A percentile compares a stretch with the other conserved stretches of the same genome.
Conservation (phyloP, 2,888 invertebrate genomes). For the Atethmia centrago region DNA sequence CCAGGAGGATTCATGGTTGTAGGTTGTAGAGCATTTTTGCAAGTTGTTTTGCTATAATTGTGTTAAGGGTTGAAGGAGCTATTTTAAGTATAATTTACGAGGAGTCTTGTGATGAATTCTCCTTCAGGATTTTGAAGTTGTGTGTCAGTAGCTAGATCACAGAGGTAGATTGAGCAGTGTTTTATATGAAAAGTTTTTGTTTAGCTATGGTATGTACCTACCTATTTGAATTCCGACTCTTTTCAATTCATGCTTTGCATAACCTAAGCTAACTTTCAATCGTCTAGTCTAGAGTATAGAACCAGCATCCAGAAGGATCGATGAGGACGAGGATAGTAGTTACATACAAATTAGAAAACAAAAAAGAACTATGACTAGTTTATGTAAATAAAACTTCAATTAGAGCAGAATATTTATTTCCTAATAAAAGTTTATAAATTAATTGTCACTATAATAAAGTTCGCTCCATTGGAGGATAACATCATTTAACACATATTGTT, state of each 20-base stretch:
- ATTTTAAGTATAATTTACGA: too few relatives aligned
- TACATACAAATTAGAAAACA: not conserved
- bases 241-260: not conserved
- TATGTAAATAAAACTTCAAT: conserved; percentile 18
- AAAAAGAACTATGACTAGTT: too few relatives aligned
- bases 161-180: not conserved
- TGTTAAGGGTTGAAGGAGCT: not conserved
- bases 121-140: conserved; percentile 19
- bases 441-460: conserved; percentile 66
- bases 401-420: conserved; percentile 59
- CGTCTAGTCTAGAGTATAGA: not conserved
- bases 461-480: conserved; percentile 83
- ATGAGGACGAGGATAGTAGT: not conserved
- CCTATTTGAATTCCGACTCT: conserved; percentile 9
- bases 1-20: conserved; percentile 24
- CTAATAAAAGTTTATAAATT: conserved; percentile 68
- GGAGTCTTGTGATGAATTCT: too few relatives aligned
- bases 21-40: not conserved
- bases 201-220: not conserved
- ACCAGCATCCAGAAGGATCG: too few relatives aligned
- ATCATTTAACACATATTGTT: conserved; percentile 58
- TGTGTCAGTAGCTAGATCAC: conserved; percentile 16
- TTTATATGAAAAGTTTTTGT: conserved; percentile 5
- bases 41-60: not conserved
- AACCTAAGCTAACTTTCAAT: not conserved